Base-by-base conservation (phyloP, 2,113 vertebrate species). In the Myrmecobius fasciatus region DNA sequence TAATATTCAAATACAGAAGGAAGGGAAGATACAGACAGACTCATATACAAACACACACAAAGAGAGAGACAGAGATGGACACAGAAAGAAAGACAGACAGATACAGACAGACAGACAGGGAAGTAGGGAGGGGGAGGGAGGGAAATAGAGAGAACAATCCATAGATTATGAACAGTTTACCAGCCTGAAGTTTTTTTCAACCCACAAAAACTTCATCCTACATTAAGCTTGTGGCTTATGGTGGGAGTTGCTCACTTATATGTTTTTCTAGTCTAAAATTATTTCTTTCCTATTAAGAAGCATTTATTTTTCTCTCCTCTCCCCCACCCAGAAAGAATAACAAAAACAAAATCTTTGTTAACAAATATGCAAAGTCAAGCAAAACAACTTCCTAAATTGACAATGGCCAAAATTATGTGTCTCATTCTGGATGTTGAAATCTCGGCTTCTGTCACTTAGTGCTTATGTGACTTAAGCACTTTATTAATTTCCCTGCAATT, bases 391-490 rank as follows among this genome's bases (percentile, higher is more conserved):
- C 4, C 31, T 67, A 26, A 28, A 67, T 67, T 67, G 28, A n/a
- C 20, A 17, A 43, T 75, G n/a, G 43, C 67, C 67, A 83, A 83
- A n/a, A 83, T 24, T 83, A 83, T 0, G 8, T 0, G 6, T 83
- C 36, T 24, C 20, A 22, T 43, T 43, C 67, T 43, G 67, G 6
- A 83, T 43, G 56, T 56, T 91, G n/a, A 93, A 95, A 91, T 90
- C 89, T 75, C 26, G 60, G 51, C 46, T 43, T 36, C 43, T 91
- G 5, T 91, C 14, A 24, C 56, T 91, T 10, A 31, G 17, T 91
- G 43, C 52, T 89, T 95, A 91, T 92, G 91, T 92, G 67, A 92
- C 91, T n/a, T 52, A 91, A 26, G 43, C 25, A 89, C 88, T 31
- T 89, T 47, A 43, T 93, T 92, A 92, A 75, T 47, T 83, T 49